These are phyloP conservation scores for Eriocheir sinensis DNA, from an alignment of 1,140 invertebrate species.

Conservation along the genomic window DNA sequence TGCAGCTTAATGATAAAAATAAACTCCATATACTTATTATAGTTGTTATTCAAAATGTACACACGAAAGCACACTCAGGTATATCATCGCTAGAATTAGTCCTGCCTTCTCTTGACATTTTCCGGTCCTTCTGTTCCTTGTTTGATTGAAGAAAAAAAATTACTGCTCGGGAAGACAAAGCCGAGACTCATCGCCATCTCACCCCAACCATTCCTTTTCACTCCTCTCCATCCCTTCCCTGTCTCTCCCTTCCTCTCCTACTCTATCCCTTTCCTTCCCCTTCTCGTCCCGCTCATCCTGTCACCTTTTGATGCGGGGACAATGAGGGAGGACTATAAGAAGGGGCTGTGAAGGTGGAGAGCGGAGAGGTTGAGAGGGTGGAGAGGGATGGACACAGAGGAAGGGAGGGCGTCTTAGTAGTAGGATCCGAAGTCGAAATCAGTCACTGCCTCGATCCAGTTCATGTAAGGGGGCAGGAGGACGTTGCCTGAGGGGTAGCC, in stretches of 20 bases:
- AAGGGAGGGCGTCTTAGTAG: neutral
- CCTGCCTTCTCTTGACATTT: too few relatives aligned
- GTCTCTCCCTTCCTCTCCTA: neutral
- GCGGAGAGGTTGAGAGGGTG: neutral
- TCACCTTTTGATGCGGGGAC: neutral
- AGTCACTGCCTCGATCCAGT: slow-evolving; percentile 77
- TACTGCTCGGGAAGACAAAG: too few relatives aligned
- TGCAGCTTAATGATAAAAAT: too few relatives aligned
- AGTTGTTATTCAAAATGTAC: too few relatives aligned
- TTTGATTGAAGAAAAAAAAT: too few relatives aligned
- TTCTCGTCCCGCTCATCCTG: neutral
- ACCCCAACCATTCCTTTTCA: too few relatives aligned
- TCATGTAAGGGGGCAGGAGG: slow-evolving; percentile 69
- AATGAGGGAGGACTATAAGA: neutral
- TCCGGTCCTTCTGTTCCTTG: too few relatives aligned
- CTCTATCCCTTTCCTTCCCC: neutral
- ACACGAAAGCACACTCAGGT: too few relatives aligned
- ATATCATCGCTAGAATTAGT: too few relatives aligned
- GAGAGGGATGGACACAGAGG: neutral
- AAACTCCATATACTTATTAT: too few relatives aligned
- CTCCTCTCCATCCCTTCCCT: neutral
- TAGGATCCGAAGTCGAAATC: slow-evolving; percentile 66
- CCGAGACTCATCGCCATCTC: too few relatives aligned
- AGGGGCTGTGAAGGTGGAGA: neutral
- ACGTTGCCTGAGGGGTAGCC: slow-evolving; percentile 78